Evolutionary conservation across 30 jellyfish, hydroid and myxozoan species (phyloP), one percentile per base, ranked within the genome.

Genomic region (Sanderia malayensis): DNA sequence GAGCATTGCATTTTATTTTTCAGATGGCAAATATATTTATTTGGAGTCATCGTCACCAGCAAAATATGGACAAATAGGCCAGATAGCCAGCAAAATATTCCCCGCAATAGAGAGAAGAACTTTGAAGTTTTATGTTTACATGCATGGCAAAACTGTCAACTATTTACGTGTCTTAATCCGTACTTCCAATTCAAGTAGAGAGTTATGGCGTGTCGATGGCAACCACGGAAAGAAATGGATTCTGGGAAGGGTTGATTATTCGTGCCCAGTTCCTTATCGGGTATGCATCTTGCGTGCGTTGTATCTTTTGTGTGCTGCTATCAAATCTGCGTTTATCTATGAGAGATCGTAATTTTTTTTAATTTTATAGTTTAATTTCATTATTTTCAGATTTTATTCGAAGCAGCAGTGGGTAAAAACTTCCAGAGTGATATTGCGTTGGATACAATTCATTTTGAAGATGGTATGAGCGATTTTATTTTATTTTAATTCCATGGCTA

Each of bases 401-500:
- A 76, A 29, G 87, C 87, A 34, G 87, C 72, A 3, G 87, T 76
- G 1, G 87, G 87, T 2, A 76, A 76, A 31, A 58, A 64, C 65
- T 76, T 61, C 59, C 87, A 76, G 46, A 76, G 87, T 76, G 87
- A 76, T 37, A 62, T 76, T 44, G 87, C 87, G 15, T 26, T 76
- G 28, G 87, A 76, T 30, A 76, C 87, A 4, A 76, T 76, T 3
- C 73, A 76, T 33, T 76, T 76, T 45, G 65, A 44, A 17, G 87
- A 76, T 18, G 68, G 47, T n/a, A 69, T 17, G 30, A n/a, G 47
- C 44, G 37, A 31, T 34, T 20, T 41, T 8, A 41, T 6, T 41
- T 6, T 41, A 41, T 15, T 41, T 41, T 41, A 8, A 41, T 15
- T 41, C n/a, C n/a, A n/a, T n/a, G n/a, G n/a, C n/a, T n/a, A n/a